Percentiles rank a stretch among this genome's conserved stretches.
These are phyloP conservation scores for Cyprinodon variegatus DNA, from an alignment of 2,113 vertebrate species.

Conservation along the genomic window DNA sequence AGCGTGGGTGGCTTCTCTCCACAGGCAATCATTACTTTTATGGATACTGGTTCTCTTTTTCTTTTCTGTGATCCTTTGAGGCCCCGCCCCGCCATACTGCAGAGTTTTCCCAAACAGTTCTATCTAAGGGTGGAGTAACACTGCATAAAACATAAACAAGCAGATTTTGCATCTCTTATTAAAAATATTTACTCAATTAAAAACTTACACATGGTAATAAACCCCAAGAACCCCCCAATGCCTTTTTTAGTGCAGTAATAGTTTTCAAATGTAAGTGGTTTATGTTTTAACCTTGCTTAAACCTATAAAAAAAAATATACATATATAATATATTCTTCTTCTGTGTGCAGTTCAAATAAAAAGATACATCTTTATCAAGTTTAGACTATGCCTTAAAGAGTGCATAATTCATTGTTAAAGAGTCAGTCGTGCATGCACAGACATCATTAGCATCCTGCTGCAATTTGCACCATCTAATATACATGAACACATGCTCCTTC, in stretches of 20 bases:
- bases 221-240: background rate
- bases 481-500: slow-evolving; percentile 31
- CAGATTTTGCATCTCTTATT: background rate
- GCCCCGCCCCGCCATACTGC: slow-evolving; percentile 53
- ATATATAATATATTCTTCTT: no score
- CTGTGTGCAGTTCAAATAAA: background rate
- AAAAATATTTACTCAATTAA: background rate
- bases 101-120: slow-evolving; percentile 35
- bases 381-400: background rate
- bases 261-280: background rate
- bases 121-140: slow-evolving; percentile 35
- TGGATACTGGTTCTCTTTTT: slow-evolving; percentile 9
- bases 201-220: background rate
- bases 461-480: slow-evolving; percentile 18
- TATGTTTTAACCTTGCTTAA: slow-evolving; percentile 1
- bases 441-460: background rate
- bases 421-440: background rate
- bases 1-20: slow-evolving; percentile 31
- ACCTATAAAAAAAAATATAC: background rate
- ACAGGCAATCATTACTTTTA: slow-evolving; percentile 5
- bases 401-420: background rate
- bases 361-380: background rate
- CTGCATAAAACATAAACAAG: background rate
- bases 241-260: background rate
- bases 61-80: slow-evolving; percentile 5